Evolutionary conservation across 2,797 vertebrate genomes (phyloP).

Genomic region (Botia kubotai): DNA sequence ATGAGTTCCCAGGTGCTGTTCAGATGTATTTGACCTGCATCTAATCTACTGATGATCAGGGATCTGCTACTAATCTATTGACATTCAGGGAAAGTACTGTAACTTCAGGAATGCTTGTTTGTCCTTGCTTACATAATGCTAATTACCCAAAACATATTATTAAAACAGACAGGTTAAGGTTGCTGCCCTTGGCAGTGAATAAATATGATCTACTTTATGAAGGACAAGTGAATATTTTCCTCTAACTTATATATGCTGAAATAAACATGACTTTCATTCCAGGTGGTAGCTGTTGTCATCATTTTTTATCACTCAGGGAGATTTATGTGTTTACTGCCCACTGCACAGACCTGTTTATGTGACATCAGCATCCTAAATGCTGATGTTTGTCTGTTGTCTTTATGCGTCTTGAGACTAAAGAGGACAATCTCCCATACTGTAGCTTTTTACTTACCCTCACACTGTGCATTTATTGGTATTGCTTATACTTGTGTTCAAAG

Average conservation of each 20-base stretch:
- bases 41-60: background rate
- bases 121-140: background rate
- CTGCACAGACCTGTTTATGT: slow-evolving; percentile 14
- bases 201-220: background rate
- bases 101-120: background rate
- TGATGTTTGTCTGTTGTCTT: slow-evolving; percentile 22
- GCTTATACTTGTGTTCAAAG: background rate
- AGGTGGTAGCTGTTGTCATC: slow-evolving; percentile 25
- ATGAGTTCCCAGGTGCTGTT: background rate
- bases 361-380: slow-evolving; percentile 30
- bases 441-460: slow-evolving; percentile 6
- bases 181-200: background rate
- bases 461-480: background rate
- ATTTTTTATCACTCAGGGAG: slow-evolving; percentile 6
- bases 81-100: background rate
- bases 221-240: background rate
- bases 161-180: background rate
- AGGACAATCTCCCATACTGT: background rate
- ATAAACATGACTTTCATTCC: slow-evolving; percentile 20
- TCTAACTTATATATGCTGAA: background rate
- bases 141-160: background rate
- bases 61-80: slow-evolving; percentile 3
- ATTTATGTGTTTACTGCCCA: background rate
- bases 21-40: background rate
- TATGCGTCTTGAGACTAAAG: background rate